phyloP scores from a whole-genome alignment of 2,888 invertebrate species.

The Sipha maydis region DNA sequence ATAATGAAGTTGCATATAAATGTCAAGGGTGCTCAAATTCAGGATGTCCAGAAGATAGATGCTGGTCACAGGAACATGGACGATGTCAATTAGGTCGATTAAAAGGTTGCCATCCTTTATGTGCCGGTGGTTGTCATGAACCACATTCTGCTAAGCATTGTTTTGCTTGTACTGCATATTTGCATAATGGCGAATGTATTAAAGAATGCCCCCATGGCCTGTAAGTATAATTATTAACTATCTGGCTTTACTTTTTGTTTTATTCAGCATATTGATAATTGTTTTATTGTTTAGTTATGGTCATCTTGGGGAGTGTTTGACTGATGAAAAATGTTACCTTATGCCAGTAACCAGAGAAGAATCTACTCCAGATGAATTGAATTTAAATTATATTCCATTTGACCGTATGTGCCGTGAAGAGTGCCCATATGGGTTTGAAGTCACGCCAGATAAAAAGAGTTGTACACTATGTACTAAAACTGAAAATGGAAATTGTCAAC shows the following conservation, averaged over 20 bases:
- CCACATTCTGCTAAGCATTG: slow-evolving; percentile 63
- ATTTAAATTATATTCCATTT: slow-evolving; percentile 71
- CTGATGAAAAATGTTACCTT: slow-evolving; percentile 74
- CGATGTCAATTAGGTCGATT: slow-evolving; percentile 66
- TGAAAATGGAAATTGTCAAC: slow-evolving; percentile 11
- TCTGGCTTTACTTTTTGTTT: background rate
- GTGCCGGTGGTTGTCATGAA: slow-evolving; percentile 62
- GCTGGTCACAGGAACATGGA: slow-evolving; percentile 30
- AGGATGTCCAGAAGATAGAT: slow-evolving; percentile 55
- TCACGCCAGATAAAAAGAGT: slow-evolving; percentile 62
- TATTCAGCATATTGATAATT: background rate
- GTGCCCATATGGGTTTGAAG: slow-evolving; percentile 74
- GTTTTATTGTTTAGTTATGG: slow-evolving; percentile 67
- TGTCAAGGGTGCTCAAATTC: slow-evolving; percentile 35
- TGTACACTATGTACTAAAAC: slow-evolving; percentile 51
- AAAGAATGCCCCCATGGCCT: slow-evolving; percentile 75
- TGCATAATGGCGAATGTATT: slow-evolving; percentile 63
- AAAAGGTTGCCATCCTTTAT: slow-evolving; percentile 64
- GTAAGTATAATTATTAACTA: slow-evolving; percentile 69
- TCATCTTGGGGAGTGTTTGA: slow-evolving; percentile 67
- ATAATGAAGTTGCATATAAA: background rate
- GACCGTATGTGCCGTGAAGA: slow-evolving; percentile 66
- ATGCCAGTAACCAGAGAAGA: slow-evolving; percentile 65
- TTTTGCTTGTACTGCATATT: slow-evolving; percentile 64
- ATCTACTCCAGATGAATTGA: slow-evolving; percentile 11